These are phyloP conservation scores for Drosophila busckii DNA, from an alignment of 1,140 invertebrate species.

Conservation along the genomic window DNA sequence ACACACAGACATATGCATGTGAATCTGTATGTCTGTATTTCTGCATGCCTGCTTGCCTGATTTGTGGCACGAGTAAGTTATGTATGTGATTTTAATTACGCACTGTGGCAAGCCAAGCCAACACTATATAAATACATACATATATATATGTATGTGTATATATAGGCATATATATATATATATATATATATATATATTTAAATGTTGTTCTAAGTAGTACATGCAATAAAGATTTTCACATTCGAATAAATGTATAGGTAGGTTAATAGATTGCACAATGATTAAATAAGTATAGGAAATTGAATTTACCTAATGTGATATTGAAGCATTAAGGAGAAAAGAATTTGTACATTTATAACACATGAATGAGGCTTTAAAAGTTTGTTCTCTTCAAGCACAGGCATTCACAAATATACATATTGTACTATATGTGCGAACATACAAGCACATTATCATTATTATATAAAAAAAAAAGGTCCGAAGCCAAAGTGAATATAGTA, in stretches of 20 bases:
- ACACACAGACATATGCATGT: constrained; percentile 17
- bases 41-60: neutral
- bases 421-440: constrained; percentile 16
- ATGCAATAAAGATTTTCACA: too few relatives aligned
- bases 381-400: too few relatives aligned
- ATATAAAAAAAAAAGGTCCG: constrained; percentile 14
- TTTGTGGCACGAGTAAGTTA: too few relatives aligned
- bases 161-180: constrained; percentile 1
- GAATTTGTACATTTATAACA: too few relatives aligned
- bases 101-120: constrained; percentile 1
- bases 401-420: constrained; percentile 1
- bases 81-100: constrained; percentile 27
- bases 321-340: too few relatives aligned
- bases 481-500: constrained; percentile 12
- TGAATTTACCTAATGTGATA: too few relatives aligned
- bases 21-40: neutral
- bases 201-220: too few relatives aligned
- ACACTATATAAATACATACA: constrained; percentile 3
- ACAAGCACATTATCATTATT: constrained; percentile 21
- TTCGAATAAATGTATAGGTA: too few relatives aligned
- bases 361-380: too few relatives aligned
- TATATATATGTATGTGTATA: constrained; percentile 19
- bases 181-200: constrained; percentile 5
- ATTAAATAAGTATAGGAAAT: too few relatives aligned
- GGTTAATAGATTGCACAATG: too few relatives aligned